phyloP scores from a whole-genome alignment of 2,888 invertebrate genomes.

The Capitulum mitella region DNA sequence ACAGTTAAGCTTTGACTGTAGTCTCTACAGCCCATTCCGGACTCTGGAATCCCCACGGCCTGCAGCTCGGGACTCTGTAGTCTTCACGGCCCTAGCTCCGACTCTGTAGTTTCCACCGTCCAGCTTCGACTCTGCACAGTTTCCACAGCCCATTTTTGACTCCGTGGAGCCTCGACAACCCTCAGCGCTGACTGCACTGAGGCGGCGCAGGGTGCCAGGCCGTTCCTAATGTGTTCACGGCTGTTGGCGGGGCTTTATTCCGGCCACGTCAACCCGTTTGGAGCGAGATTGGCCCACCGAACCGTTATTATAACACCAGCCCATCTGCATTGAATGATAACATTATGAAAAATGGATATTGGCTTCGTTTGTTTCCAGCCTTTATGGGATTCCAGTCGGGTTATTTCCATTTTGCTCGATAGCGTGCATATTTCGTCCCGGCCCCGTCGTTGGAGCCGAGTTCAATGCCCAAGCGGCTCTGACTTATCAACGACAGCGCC shows the following conservation, averaged over 20 bases:
- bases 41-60: no score
- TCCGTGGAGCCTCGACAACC: no score
- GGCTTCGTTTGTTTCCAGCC: conserved; percentile 24
- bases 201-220: no score
- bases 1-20: no score
- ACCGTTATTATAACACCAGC: conserved; percentile 6
- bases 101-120: no score
- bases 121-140: no score
- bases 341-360: conserved; percentile 25
- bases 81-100: no score
- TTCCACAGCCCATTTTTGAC: no score
- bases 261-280: conserved; percentile 13
- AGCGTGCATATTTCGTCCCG: conserved; percentile 6
- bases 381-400: conserved; percentile 25
- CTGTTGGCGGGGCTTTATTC: conserved; percentile 6
- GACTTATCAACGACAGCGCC: conserved; percentile 7
- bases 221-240: conserved; percentile 8
- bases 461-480: background rate
- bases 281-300: background rate
- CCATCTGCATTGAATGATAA: conserved; percentile 25
- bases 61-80: no score
- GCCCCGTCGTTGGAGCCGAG: background rate
- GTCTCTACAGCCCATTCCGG: no score
- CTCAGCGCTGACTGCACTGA: no score
- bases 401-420: conserved; percentile 9